Evolutionary conservation across 2,888 invertebrate genomes (phyloP).

Genomic region (Venusia cambrica): DNA sequence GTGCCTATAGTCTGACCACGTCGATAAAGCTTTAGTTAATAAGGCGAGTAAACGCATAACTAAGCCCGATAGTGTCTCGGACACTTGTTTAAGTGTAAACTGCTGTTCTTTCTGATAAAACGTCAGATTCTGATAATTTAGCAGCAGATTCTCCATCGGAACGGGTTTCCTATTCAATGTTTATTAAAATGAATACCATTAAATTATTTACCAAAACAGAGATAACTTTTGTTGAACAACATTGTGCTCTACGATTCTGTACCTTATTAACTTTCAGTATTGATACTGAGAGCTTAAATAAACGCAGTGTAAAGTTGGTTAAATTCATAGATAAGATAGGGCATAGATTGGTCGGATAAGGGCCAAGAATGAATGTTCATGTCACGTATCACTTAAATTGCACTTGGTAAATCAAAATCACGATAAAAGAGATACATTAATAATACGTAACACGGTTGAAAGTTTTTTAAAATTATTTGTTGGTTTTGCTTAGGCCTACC

Average conservation of each 20-base stretch:
- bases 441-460: constrained; percentile 23
- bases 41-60: constrained; percentile 69
- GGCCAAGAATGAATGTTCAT: constrained; percentile 28
- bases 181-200: constrained; percentile 49
- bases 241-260: constrained; percentile 3
- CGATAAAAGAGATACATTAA: constrained; percentile 13
- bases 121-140: constrained; percentile 76
- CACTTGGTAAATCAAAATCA: constrained; percentile 22
- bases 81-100: constrained; percentile 79
- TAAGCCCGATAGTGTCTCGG: constrained; percentile 56
- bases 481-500: no score
- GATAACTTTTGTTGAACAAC: constrained; percentile 20
- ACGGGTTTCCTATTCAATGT: constrained; percentile 48
- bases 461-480: constrained; percentile 17
- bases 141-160: constrained; percentile 42
- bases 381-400: constrained; percentile 28
- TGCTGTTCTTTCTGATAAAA: constrained; percentile 74
- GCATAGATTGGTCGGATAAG: constrained; percentile 33
- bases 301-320: constrained; percentile 19
- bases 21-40: constrained; percentile 71
- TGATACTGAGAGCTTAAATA: constrained; percentile 6
- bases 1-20: constrained; percentile 32
- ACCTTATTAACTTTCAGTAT: constrained; percentile 12
- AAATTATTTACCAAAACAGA: constrained; percentile 42
- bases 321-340: constrained; percentile 24